A percentile compares a stretch with the other conserved stretches of the same genome.
phyloP scores from a whole-genome alignment of 2,113 vertebrate species.

The Pollachius pollachius region DNA sequence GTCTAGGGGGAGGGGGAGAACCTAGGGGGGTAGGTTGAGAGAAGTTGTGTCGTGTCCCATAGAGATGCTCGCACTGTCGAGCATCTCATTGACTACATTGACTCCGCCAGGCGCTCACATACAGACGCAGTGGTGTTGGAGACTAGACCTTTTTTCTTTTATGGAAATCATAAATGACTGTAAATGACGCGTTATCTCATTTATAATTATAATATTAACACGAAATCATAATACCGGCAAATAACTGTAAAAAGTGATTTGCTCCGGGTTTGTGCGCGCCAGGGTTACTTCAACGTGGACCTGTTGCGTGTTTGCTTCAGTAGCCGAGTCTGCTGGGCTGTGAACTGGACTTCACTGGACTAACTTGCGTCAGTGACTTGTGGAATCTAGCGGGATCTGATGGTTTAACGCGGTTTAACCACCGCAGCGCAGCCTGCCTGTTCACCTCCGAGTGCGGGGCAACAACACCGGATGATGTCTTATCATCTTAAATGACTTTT shows the following conservation, averaged over 20 bases:
- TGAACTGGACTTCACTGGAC: neutral
- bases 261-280: conserved; percentile 18
- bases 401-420: neutral
- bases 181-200: neutral
- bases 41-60: conserved; percentile 27
- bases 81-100: neutral
- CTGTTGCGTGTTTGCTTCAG: conserved; percentile 9
- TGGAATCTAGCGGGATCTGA: neutral
- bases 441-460: neutral
- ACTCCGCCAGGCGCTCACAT: neutral
- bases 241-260: neutral
- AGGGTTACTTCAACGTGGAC: conserved; percentile 18
- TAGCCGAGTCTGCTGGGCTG: conserved; percentile 4
- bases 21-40: conserved; percentile 49
- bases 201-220: neutral
- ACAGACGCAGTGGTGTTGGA: neutral
- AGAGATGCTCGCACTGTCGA: conserved; percentile 44
- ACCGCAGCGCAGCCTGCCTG: neutral
- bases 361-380: neutral
- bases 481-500: conserved; percentile 19
- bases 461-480: conserved; percentile 32
- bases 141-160: too few species aligned
- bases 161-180: neutral
- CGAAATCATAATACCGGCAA: neutral
- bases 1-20: conserved; percentile 18